Evolutionary conservation across 2,113 vertebrate genomes (phyloP), one percentile per base, ranked within the genome.

Genomic region (Pomatostomus ruficeps): DNA sequence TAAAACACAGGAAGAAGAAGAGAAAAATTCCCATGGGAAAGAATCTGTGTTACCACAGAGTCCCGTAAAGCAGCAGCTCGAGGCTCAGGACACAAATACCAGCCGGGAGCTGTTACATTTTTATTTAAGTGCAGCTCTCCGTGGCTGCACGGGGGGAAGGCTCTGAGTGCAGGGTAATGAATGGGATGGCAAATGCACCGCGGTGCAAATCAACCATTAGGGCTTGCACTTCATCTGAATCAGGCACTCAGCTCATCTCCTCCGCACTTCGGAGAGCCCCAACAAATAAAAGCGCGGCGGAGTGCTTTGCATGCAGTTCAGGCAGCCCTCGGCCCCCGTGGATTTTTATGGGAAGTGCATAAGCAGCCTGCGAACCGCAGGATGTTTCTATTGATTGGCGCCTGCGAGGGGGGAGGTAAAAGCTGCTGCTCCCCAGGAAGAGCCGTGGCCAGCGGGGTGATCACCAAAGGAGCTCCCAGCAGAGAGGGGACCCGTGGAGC

Each of bases 141-240:
- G 11, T 54, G 85, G 70, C 62, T 85, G 55, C 85, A 75, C 36
- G 42, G 46, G 46, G 63, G 78, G 25, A 65, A 89, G 81, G 93
- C 5, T 17, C 71, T 48, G 87, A 96, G 73, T 31, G 75, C 87
- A 38, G 14, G 2, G 77, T 43, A 81, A 87, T 76, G 74, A 92
- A 61, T 61, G 81, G 83, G 7, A 51, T 7, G 51, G 91, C 67
- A 85, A 85, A 91, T 40, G 91, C 71, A 79, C 94, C 51, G 71
- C 91, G 52, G 85, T 55, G 91, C 82, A 95, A 95, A 95, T 94
- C 85, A 85, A 89, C 77, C 42, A 59, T 89, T 88, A 92, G 18
- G 89, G 91, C 81, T 88, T 89, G 83, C 87, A 80, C 89, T 96
- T 96, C 67, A 85, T 95, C 91, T 96, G 91, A 91, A 91, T 96